Evolutionary conservation across 2,113 vertebrate genomes (phyloP).

Genomic region (Strix aluco): DNA sequence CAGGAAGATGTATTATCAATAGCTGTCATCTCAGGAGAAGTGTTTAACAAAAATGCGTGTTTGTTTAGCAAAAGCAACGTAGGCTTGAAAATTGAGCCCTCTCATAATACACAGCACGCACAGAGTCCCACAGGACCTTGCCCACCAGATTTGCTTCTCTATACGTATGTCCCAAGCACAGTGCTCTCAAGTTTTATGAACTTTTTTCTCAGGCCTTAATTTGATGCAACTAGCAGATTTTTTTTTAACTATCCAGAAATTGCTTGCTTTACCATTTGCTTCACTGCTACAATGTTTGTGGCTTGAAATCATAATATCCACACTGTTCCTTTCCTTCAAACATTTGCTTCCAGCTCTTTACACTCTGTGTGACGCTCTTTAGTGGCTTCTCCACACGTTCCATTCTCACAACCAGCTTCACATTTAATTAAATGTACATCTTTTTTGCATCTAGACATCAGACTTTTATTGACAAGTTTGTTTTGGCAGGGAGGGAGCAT

Average conservation of each 20-base stretch:
- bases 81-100: neutral
- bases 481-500: slow-evolving; percentile 26
- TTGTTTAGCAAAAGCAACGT: neutral
- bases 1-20: slow-evolving; percentile 30
- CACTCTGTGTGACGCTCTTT: slow-evolving; percentile 29
- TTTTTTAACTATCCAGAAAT: neutral
- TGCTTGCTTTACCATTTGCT: slow-evolving; percentile 5
- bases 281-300: neutral
- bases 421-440: slow-evolving; percentile 50
- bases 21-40: neutral
- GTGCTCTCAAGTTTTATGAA: neutral
- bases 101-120: neutral
- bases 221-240: neutral
- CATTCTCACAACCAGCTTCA: slow-evolving; percentile 40
- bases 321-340: slow-evolving; percentile 5
- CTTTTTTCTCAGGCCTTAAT: slow-evolving; percentile 38
- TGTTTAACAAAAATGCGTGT: neutral
- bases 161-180: accelerated
- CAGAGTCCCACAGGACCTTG: neutral
- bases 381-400: slow-evolving; percentile 31
- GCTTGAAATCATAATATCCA: slow-evolving; percentile 16
- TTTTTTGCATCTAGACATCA: slow-evolving; percentile 55
- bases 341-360: slow-evolving; percentile 41
- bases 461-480: slow-evolving; percentile 46
- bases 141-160: neutral